These are phyloP conservation scores for Ambastaia sidthimunki DNA, from an alignment of 2,797 vertebrate genomes.

Conservation along the genomic window DNA sequence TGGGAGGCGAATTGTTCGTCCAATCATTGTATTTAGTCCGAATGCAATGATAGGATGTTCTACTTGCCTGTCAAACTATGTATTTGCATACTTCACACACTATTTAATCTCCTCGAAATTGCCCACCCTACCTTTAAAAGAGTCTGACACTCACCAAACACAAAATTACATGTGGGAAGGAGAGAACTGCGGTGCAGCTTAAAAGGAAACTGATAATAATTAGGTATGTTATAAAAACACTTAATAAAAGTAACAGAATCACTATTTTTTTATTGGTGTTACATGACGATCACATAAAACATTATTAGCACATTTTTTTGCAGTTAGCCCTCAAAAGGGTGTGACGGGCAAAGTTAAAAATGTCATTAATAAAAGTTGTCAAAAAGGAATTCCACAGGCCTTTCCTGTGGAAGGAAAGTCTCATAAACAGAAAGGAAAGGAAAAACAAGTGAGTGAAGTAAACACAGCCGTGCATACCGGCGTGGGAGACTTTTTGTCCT, in stretches of 20 bases:
- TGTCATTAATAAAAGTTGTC: conserved; percentile 44
- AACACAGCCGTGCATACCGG: conserved; percentile 74
- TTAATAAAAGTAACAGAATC: neutral
- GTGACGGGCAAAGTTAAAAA: conserved; percentile 23
- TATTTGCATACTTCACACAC: no score
- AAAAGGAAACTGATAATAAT: neutral
- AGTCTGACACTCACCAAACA: conserved; percentile 56
- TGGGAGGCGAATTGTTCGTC: no score
- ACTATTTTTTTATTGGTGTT: neutral
- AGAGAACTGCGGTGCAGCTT: neutral
- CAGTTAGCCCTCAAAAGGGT: conserved; percentile 8
- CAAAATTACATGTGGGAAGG: conserved; percentile 24
- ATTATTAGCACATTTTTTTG: neutral
- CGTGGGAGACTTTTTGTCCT: conserved; percentile 84
- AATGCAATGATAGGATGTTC: no score
- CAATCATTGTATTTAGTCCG: no score
- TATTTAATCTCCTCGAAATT: no score
- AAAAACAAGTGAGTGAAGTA: conserved; percentile 21
- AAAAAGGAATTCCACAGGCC: conserved; percentile 37
- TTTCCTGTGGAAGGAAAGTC: conserved; percentile 59
- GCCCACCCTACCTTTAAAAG: conserved; percentile 70
- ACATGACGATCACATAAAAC: neutral
- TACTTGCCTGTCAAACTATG: no score
- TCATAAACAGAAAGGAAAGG: conserved; percentile 26
- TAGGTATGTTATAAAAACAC: neutral